Conservation (phyloP, 2,797 vertebrate genomes). For the Ficedula albicollis region DNA sequence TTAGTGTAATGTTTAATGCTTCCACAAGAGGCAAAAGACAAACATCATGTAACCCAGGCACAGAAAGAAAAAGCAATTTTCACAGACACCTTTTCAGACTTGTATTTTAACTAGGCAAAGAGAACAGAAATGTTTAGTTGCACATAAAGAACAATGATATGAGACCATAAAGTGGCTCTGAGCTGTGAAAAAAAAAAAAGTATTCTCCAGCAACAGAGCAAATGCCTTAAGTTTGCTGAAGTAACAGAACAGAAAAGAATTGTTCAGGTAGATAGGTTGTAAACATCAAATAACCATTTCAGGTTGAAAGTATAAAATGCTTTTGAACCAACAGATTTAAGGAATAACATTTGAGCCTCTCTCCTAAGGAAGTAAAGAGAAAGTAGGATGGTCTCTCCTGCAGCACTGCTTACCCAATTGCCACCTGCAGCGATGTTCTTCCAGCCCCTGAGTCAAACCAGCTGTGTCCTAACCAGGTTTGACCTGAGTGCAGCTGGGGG, state of each 20-base stretch:
- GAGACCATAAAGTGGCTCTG: neutral
- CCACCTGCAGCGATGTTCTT: neutral
- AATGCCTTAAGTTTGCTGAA: neutral
- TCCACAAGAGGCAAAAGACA: slow-evolving; percentile 46
- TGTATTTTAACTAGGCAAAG: neutral
- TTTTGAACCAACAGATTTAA: neutral
- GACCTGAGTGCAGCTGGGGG: neutral
- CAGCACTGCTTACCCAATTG: neutral
- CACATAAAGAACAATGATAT: neutral
- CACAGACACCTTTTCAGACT: slow-evolving; percentile 21
- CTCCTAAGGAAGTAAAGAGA: neutral
- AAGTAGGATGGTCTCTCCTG: neutral
- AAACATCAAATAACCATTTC: neutral
- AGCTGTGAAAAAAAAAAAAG: neutral
- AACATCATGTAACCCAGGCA: slow-evolving; percentile 41
- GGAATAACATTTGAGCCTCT: neutral
- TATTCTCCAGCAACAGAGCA: neutral
- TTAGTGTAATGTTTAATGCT: slow-evolving; percentile 30
- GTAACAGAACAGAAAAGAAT: neutral
- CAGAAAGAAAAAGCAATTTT: slow-evolving; percentile 10
- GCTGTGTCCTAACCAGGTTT: neutral
- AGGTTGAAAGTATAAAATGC: neutral
- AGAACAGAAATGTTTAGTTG: neutral
- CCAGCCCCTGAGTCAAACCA: neutral
- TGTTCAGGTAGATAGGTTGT: neutral